Base-by-base conservation (phyloP, 2,888 invertebrate species). In the Pogonocherus hispidulus region DNA sequence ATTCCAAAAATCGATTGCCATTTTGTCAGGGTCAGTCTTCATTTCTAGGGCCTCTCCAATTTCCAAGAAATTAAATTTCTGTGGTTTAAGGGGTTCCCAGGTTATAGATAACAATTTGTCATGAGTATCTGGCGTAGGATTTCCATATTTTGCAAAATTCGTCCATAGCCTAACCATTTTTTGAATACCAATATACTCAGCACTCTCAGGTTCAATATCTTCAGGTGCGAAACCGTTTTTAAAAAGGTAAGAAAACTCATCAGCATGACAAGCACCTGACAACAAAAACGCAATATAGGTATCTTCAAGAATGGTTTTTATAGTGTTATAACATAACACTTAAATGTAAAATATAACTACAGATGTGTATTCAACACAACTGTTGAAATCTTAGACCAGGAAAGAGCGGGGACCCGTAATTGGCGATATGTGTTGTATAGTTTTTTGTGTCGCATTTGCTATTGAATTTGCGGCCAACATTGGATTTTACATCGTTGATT, bases 1-100 rank as follows among this genome's bases (percentile, higher is more conserved):
- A 23, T 82, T 78, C 84, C 84, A 84, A 67, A 84, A 81, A 27
- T 77, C 23, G 67, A 82, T 74, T 56, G 83, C 74, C 3, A 81
- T 78, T 5, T 70, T 63, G 55, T 82, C 79, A 2, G 81, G 74
- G 69, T 83, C 78, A 1, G 57, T 69, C 8, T 70, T 77, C 41
- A 79, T 66, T 20, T 69, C 78, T 11, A 81, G 66, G 49, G 78
- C 75, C 22, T 78, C 63, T 9, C 79, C 80, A 56, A 84, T 82
- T 63, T 82, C 81, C 72, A 80, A 81, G 51, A 76, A 68, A 5
- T 77, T 60, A 11, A 79, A 72, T 32, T 75, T 72, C 4, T 76
- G 63, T 37, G 73, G 65, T 4, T 69, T 69, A 18, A 82, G 71
- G 0, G 81, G 77, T 32, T 72, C 71, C 84, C 84, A 84, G n/a